Evolutionary conservation across 2,797 vertebrate genomes (phyloP).

Genomic region (Cuniculus paca): DNA sequence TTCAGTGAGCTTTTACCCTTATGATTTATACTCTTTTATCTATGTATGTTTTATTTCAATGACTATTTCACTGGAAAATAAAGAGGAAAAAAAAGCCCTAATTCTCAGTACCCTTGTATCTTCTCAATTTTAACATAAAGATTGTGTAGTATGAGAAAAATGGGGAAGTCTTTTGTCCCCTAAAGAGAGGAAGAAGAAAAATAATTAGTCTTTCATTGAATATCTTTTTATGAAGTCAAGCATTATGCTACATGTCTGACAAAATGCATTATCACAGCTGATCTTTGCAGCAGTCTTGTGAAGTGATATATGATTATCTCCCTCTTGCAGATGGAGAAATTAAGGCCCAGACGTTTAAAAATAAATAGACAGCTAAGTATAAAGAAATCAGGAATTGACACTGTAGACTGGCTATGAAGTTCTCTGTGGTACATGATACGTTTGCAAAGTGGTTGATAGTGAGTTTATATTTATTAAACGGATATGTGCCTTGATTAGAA

Average conservation of each 20-base stretch:
- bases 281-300: background rate
- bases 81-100: background rate
- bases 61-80: background rate
- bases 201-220: background rate
- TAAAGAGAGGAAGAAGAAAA: background rate
- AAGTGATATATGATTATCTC: background rate
- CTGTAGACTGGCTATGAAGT: background rate
- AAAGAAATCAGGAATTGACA: background rate
- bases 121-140: conserved; percentile 36
- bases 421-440: background rate
- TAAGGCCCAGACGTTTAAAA: background rate
- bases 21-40: background rate
- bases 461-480: conserved; percentile 9
- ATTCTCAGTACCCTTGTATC: background rate
- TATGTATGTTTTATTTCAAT: background rate
- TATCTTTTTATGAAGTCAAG: background rate
- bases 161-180: background rate
- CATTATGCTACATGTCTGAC: background rate
- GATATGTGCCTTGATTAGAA: background rate
- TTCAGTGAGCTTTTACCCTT: background rate
- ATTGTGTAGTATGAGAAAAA: background rate
- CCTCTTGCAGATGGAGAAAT: conserved; percentile 21
- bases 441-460: background rate
- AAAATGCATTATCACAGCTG: background rate
- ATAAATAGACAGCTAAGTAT: background rate